Evolutionary conservation across 2,888 invertebrate species (phyloP), one percentile per base, ranked within the genome.

Genomic region (Brachyptera risi): DNA sequence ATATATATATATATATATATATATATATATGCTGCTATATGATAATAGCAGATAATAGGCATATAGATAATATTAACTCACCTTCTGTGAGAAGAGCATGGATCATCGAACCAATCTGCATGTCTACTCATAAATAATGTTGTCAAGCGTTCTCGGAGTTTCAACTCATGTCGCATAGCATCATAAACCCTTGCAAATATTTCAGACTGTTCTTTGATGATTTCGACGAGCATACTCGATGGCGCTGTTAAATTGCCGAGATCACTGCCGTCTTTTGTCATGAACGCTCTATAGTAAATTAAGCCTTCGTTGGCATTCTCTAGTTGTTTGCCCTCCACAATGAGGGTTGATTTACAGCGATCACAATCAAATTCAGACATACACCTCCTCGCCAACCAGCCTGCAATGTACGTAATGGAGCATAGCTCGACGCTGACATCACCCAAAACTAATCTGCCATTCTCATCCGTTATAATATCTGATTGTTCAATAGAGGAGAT

Each of bases 381-480:
- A 11, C 54, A 35, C 13, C 35, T 17, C 35, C 35, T 19, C 19
- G 54, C 54, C 13, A 54, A 37, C 54, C 54, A 54, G 17, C 54
- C 54, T 23, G 54, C 54, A 21, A 54, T 19, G 54, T 54, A 54
- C 13, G 54, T 21, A 1, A 37, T 17, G 21, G 54, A 17, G 54
- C 54, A 35, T 17, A 54, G 21, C 17, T 54, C 54, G 5, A 44
- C 15, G 3, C 19, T 4, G 15, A 15, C 7, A 15, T 3, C 9
- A 7, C 4, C 4, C 11, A 11, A 4, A 5, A n/a, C n/a, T 4
- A 15, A 15, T 15, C 9, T 7, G 9, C 15, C 15, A n/a, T 40
- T 15, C 40, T 40, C 40, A n/a, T n/a, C n/a, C n/a, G n/a, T n/a
- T n/a, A n/a, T n/a, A 15, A 40, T 4, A n/a, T 40, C 40, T 4